Percentiles rank a stretch among this genome's conserved stretches.
Evolutionary conservation across 1,140 invertebrate genomes (phyloP).

Genomic region (Euwallacea fornicatus): DNA sequence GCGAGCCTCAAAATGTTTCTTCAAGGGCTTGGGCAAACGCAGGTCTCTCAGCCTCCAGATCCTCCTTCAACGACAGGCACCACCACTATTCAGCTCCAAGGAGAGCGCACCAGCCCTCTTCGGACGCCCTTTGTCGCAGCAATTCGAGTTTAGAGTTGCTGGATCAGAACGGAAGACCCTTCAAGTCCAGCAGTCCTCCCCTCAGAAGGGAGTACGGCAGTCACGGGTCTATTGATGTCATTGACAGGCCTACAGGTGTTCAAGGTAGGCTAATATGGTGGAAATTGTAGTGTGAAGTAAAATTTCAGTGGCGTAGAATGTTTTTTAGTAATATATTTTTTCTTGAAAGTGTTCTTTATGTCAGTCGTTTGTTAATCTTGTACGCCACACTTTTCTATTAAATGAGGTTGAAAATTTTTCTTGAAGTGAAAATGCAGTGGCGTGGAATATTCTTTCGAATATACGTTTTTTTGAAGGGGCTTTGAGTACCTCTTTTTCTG

Average conservation of each 20-base stretch:
- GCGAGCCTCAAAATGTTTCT: not conserved
- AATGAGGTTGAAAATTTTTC: too few species aligned
- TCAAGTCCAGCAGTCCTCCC: conserved; percentile 51
- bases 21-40: conserved; percentile 52
- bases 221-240: conserved; percentile 63
- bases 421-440: too few species aligned
- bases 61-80: conserved; percentile 51
- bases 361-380: not conserved
- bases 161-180: conserved; percentile 47
- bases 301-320: not conserved
- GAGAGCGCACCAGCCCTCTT: conserved; percentile 12
- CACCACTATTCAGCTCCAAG: conserved; percentile 38
- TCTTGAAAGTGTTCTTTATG: not conserved
- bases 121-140: conserved; percentile 56
- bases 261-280: conserved; percentile 15
- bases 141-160: conserved; percentile 64
- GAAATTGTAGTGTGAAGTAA: not conserved
- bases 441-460: too few species aligned
- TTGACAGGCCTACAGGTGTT: conserved; percentile 49
- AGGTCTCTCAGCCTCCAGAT: conserved; percentile 47
- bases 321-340: not conserved
- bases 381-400: too few species aligned
- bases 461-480: too few species aligned
- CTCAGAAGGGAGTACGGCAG: conserved; percentile 63
- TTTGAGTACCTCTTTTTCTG: too few species aligned